Base-by-base conservation (phyloP, 2,113 vertebrate species). In the Chinchilla lanigera region DNA sequence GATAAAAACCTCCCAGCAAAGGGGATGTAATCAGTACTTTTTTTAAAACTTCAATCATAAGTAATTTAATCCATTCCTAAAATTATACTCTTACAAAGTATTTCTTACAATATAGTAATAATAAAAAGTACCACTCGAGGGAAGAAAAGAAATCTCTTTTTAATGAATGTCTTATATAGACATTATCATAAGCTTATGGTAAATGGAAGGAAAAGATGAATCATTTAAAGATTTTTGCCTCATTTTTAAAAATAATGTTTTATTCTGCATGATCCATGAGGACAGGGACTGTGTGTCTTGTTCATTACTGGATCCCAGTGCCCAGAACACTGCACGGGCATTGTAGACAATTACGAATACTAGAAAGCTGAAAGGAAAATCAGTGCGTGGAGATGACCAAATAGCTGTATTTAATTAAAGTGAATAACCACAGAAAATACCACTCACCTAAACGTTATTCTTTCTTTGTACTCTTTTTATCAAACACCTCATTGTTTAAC, bases 61-160 rank as follows among this genome's bases (percentile, higher is more conserved):
- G 38, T 82, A 93, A 95, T 33, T 89, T 93, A 91, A 91, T 44
- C 69, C 16, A 50, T 56, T 92, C 28, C 78, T 93, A 85, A 97
- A 93, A 87, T 89, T 86, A 94, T 77, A 54, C 17, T 93, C 86
- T 65, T 84, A 86, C 8, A 82, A 33, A 85, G 14, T 71, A 93
- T 85, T 92, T 17, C 26, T 88, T 90, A 67, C 6, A 95, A 94
- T 78, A 90, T 3, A 86, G 20, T 73, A 90, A 81, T 84, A 94
- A 95, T 85, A 93, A 63, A 86, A 87, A 47, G 26, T 65, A 86
- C 87, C 33, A 82, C 35, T 10, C 86, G 85, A 33, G 81, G 61
- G 33, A 91, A 89, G 63, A 82, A 86, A 93, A 81, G 30, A 69
- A 86, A 80, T 20, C 28, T 90, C 65, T 73, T 96, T n/a, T 90